These are phyloP conservation scores for Panulirus ornatus DNA, from an alignment of 1,140 invertebrate species.

Conservation along the genomic window DNA sequence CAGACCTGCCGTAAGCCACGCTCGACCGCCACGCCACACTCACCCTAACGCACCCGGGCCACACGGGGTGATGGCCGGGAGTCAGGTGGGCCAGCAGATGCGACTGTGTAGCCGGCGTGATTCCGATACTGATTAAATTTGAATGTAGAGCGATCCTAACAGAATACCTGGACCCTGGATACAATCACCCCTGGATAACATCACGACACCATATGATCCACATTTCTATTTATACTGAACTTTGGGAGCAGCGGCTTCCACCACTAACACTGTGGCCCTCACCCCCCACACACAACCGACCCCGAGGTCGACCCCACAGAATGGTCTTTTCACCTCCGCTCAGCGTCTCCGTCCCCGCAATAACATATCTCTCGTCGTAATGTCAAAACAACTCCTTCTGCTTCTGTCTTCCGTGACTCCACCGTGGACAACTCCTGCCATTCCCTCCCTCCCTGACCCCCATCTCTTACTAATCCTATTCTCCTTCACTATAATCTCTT, in stretches of 20 bases:
- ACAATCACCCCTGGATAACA: conserved; percentile 41
- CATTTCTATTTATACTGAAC: too few species aligned
- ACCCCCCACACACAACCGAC: too few species aligned
- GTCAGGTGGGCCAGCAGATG: conserved; percentile 39
- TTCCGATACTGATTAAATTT: conserved; percentile 69
- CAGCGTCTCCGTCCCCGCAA: too few species aligned
- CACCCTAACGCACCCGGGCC: neutral
- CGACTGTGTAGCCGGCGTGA: neutral
- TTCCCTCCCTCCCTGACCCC: neutral
- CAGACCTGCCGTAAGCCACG: neutral
- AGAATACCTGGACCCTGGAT: conserved; percentile 57
- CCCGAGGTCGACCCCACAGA: too few species aligned
- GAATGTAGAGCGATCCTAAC: conserved; percentile 55
- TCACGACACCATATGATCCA: too few species aligned
- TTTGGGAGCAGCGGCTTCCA: too few species aligned
- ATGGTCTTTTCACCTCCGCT: too few species aligned
- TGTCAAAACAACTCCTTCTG: too few species aligned
- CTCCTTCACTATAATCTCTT: too few species aligned
- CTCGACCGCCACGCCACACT: conserved; percentile 7
- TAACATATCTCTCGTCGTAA: too few species aligned
- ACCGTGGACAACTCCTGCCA: neutral
- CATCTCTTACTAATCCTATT: neutral
- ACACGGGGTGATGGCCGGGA: too few species aligned
- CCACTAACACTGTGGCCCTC: too few species aligned
- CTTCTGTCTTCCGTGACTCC: neutral